phyloP scores from a whole-genome alignment of 1,140 invertebrate species.

The Bombyx mori region ASM3026992v2 NC_085112.1:6046001-6046500 shows the following conservation, averaged over 20 bases:
- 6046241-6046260: constrained; percentile 28
- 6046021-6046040: neutral
- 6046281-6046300: neutral
- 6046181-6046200: constrained; percentile 71
- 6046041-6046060: too few species aligned
- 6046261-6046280: neutral
- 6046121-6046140: constrained; percentile 60
- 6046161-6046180: constrained; percentile 61
- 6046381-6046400: constrained; percentile 63
- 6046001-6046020: neutral
- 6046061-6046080: neutral
- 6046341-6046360: constrained; percentile 10
- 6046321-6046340: neutral
- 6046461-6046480: constrained; percentile 66
- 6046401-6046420: constrained; percentile 52
- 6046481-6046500: constrained; percentile 60
- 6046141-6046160: constrained; percentile 54
- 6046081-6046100: constrained; percentile 15
- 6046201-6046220: constrained; percentile 62
- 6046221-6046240: constrained; percentile 50
- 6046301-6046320: neutral
- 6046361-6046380: constrained; percentile 14
- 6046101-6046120: constrained; percentile 43
- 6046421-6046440: constrained; percentile 56
- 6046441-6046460: constrained; percentile 57